Conservation (phyloP, 2,113 vertebrate species). For the Proterorhinus semilunaris region DNA sequence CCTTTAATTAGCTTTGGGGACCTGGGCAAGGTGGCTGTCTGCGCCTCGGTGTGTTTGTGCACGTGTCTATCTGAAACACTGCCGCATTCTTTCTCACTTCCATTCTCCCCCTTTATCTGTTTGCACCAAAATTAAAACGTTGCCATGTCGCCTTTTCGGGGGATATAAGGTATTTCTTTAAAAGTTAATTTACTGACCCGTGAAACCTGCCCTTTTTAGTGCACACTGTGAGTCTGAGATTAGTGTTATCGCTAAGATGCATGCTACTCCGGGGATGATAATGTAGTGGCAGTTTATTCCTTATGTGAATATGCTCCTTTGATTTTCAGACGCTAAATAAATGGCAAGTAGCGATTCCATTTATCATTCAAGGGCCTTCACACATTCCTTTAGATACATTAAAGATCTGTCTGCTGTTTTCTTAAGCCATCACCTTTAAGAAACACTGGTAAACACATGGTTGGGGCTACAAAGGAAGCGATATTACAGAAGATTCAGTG, state of each 20-base stretch:
- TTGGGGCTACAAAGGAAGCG: conserved; percentile 10
- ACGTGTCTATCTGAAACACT: conserved; percentile 26
- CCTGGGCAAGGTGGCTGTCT: conserved; percentile 58
- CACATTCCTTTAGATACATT: conserved; percentile 8
- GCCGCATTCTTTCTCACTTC: conserved; percentile 30
- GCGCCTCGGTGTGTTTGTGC: conserved; percentile 22
- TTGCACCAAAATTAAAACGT: conserved; percentile 53
- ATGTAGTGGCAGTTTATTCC: conserved; percentile 32
- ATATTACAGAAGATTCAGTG: conserved; percentile 9
- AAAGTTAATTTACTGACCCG: conserved; percentile 46
- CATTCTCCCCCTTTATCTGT: conserved; percentile 29
- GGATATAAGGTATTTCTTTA: conserved; percentile 26
- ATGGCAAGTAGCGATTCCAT: conserved; percentile 29
- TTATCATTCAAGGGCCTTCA: conserved; percentile 36
- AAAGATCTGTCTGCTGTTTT: not conserved
- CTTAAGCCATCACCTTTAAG: conserved; percentile 9
- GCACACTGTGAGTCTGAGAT: conserved; percentile 45
- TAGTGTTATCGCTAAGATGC: conserved; percentile 44
- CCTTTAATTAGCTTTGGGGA: conserved; percentile 77
- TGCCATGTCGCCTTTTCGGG: conserved; percentile 34
- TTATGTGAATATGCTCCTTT: conserved; percentile 36
- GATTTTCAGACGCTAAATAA: conserved; percentile 26
- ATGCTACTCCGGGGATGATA: conserved; percentile 25
- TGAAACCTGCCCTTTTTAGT: conserved; percentile 53
- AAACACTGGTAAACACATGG: conserved; percentile 29